phyloP scores from a whole-genome alignment of 2,797 vertebrate species.

The Tokudaia tokunoshimensis region DNA sequence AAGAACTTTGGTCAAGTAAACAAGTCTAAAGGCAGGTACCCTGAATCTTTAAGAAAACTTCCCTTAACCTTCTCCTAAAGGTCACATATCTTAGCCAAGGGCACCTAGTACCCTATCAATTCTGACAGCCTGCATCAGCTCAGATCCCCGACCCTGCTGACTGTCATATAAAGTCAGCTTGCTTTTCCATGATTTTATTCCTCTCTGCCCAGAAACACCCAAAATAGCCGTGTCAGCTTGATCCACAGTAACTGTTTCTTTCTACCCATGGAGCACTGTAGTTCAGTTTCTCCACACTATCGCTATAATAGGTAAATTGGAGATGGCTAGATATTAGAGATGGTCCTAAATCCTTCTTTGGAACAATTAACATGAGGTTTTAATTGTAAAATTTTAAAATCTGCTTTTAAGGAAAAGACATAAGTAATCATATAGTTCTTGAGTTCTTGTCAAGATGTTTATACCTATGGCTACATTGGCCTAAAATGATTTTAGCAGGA shows the following conservation, averaged over 20 bases:
- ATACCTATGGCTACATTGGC: not conserved
- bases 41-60: not conserved
- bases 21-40: not conserved
- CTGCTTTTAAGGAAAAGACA: not conserved
- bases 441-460: not conserved
- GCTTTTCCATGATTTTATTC: not conserved
- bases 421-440: not conserved
- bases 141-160: not conserved
- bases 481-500: not conserved
- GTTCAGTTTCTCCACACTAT: not conserved
- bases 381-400: not conserved
- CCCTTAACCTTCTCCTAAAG: not conserved
- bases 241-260: not conserved
- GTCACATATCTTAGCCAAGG: not conserved
- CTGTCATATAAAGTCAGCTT: not conserved
- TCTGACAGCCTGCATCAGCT: not conserved
- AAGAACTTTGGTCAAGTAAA: not conserved
- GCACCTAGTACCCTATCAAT: not conserved
- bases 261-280: not conserved
- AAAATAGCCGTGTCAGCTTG: not conserved
- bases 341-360: not conserved
- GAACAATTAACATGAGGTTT: not conserved
- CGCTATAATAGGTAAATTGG: not conserved
- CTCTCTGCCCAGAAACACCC: no score
- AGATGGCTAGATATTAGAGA: not conserved